Percentiles rank a stretch among this genome's conserved stretches.
Conservation (phyloP, 2,797 vertebrate genomes). For the Amblyopsis hoosieri region DNA sequence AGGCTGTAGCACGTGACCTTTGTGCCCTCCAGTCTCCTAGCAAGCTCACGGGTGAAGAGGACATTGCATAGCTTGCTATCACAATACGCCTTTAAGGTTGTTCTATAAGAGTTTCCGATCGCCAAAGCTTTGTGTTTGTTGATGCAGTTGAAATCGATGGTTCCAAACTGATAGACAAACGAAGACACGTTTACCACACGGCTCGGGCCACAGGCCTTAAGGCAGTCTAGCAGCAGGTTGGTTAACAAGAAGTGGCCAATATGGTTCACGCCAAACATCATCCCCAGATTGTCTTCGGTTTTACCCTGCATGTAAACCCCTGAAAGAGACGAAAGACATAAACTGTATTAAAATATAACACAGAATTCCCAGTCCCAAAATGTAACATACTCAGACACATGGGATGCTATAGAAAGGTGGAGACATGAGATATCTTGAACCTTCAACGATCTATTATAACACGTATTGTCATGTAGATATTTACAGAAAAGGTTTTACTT, state of each 20-base stretch:
- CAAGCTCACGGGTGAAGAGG: conserved; percentile 70
- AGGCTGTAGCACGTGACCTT: conserved; percentile 65
- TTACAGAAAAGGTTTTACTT: too few species aligned
- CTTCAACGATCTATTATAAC: too few species aligned
- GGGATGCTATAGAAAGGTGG: too few species aligned
- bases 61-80: conserved; percentile 74
- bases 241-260: conserved; percentile 75
- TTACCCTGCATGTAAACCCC: conserved; percentile 53
- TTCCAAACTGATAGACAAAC: conserved; percentile 40
- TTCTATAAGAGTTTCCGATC: conserved; percentile 11
- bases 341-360: background rate
- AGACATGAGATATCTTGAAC: too few species aligned
- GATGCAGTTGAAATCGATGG: conserved; percentile 65
- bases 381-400: background rate
- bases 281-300: conserved; percentile 68
- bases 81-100: conserved; percentile 42
- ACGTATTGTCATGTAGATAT: too few species aligned
- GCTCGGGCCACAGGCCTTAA: conserved; percentile 63
- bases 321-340: conserved; percentile 20
- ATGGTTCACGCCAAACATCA: conserved; percentile 75
- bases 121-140: conserved; percentile 61
- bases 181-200: conserved; percentile 68
- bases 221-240: conserved; percentile 60
- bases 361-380: background rate
- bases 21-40: conserved; percentile 61